Percentiles rank a stretch among this genome's conserved stretches.
Evolutionary conservation across 2,888 invertebrate species (phyloP).

Genomic region (Amphipyra berbera): DNA sequence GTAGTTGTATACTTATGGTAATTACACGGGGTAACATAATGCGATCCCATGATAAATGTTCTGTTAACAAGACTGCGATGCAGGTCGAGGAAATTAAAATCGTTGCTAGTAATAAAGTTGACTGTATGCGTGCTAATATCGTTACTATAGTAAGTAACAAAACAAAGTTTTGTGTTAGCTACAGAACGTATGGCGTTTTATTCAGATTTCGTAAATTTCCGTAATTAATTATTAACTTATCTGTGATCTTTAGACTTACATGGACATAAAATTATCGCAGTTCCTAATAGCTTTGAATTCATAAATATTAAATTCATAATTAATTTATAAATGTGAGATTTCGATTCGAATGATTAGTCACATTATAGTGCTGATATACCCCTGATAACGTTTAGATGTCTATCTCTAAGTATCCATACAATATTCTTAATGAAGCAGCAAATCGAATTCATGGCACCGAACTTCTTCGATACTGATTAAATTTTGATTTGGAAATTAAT

Average conservation of each 20-base stretch:
- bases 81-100: slow-evolving; percentile 37
- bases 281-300: background rate
- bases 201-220: background rate
- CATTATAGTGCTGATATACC: background rate
- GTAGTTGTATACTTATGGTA: slow-evolving; percentile 47
- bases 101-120: slow-evolving; percentile 32
- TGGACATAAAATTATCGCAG: background rate
- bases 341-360: background rate
- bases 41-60: slow-evolving; percentile 47
- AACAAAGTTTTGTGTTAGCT: background rate
- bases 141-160: background rate
- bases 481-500: no score
- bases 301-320: background rate
- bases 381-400: background rate
- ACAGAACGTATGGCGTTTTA: background rate
- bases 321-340: background rate
- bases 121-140: slow-evolving; percentile 16
- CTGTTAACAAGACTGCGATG: slow-evolving; percentile 50
- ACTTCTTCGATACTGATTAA: background rate
- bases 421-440: background rate
- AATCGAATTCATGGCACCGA: background rate
- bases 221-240: background rate
- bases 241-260: background rate
- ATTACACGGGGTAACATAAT: slow-evolving; percentile 43
- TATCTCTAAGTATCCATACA: background rate